Conservation (phyloP, 92 coral and sea anemone genomes). For the Heteractis magnifica region DNA sequence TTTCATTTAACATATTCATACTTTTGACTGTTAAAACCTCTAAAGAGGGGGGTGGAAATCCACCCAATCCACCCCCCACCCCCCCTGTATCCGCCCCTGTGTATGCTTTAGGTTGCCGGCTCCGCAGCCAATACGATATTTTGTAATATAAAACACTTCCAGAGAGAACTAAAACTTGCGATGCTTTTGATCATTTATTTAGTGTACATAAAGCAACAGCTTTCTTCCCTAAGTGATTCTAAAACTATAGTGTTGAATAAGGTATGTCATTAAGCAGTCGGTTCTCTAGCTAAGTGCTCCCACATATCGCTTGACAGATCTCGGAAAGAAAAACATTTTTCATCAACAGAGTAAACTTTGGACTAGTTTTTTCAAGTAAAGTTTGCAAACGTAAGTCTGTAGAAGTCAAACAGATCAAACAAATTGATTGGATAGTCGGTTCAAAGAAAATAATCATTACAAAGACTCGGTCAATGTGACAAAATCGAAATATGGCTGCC, state of each 20-base stretch:
- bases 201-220: no score
- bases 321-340: not conserved
- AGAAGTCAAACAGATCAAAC: not conserved
- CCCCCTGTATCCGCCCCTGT: no score
- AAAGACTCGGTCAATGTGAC: no score
- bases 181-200: no score
- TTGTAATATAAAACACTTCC: no score
- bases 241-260: not conserved
- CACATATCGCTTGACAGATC: not conserved
- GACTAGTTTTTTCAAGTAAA: not conserved
- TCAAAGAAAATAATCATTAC: not conserved
- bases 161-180: no score
- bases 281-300: not conserved
- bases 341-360: not conserved
- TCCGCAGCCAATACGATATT: conserved; percentile 6
- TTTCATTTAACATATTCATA: no score
- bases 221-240: no score
- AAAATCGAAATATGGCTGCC: no score
- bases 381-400: not conserved
- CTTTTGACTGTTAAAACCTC: no score
- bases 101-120: conserved; percentile 6
- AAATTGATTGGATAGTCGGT: not conserved
- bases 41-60: no score
- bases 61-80: no score
- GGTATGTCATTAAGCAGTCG: not conserved